These are phyloP conservation scores for Oncopodura yosiiana DNA, from an alignment of 1,140 invertebrate species.

Conservation along the genomic window DNA sequence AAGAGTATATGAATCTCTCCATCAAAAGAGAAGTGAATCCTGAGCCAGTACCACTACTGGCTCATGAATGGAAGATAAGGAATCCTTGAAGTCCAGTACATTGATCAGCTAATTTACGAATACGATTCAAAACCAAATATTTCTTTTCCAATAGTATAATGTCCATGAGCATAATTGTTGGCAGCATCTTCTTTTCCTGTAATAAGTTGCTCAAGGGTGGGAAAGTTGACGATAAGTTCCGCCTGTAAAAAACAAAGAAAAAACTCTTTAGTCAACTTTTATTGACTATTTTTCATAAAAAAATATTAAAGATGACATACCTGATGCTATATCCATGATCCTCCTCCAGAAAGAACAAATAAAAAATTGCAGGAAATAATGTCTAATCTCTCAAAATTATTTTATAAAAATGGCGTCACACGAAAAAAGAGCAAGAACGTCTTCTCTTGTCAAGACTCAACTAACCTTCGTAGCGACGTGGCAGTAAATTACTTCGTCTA, in stretches of 20 bases:
- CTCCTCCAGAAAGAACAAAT: no score
- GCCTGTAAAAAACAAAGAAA: no score
- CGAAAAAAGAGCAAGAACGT: no score
- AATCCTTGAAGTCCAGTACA: conserved; percentile 47
- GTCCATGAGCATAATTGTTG: conserved; percentile 79
- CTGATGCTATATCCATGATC: no score
- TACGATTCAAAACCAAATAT: conserved; percentile 42
- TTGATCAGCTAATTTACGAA: conserved; percentile 43
- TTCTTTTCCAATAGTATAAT: conserved; percentile 71
- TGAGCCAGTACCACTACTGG: conserved; percentile 47
- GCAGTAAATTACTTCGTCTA: neutral
- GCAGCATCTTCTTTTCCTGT: conserved; percentile 77
- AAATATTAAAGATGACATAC: no score
- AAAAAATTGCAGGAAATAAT: no score
- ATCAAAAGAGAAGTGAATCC: conserved; percentile 47
- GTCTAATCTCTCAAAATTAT: no score
- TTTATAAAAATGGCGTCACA: no score
- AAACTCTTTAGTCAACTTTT: no score
- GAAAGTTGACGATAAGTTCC: no score
- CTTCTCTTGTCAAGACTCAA: no score
- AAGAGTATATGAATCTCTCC: conserved; percentile 43
- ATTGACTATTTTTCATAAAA: no score
- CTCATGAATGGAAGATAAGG: conserved; percentile 53
- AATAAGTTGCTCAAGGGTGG: conserved; percentile 72
- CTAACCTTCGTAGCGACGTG: conserved; percentile 22